phyloP scores from a whole-genome alignment of 1,140 invertebrate species.

The Drosophila kepulauana region DNA sequence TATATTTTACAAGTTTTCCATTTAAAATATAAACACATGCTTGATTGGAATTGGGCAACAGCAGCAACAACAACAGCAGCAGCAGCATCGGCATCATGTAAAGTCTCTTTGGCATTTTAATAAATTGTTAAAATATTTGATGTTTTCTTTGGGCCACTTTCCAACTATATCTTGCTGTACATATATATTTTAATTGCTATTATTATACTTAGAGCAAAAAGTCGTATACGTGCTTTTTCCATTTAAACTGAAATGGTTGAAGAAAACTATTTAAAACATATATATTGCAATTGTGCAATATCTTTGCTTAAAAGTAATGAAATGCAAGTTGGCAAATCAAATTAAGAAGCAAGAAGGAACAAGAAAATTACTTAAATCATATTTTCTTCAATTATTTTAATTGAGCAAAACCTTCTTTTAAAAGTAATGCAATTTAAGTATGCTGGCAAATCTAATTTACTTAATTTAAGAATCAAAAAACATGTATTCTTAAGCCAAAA shows the following conservation, averaged over 20 bases:
- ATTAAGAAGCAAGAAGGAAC: too few species aligned
- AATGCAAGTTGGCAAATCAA: background rate
- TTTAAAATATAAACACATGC: constrained; percentile 81
- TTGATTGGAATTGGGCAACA: constrained; percentile 68
- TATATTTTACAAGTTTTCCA: constrained; percentile 73
- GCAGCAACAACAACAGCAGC: constrained; percentile 25
- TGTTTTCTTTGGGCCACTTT: constrained; percentile 37
- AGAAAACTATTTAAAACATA: background rate
- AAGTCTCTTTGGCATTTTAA: constrained; percentile 39
- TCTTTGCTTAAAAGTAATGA: background rate
- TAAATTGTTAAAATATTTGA: constrained; percentile 40
- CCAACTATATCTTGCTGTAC: background rate
- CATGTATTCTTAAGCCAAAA: constrained; percentile 6
- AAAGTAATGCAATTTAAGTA: too few species aligned
- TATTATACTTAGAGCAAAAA: constrained; percentile 52
- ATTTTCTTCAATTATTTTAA: too few species aligned
- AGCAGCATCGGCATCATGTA: constrained; percentile 14
- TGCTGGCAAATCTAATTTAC: too few species aligned
- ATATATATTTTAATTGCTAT: constrained; percentile 71
- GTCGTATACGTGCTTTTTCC: background rate
- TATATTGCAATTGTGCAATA: background rate
- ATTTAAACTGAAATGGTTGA: background rate
- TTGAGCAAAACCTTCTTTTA: too few species aligned
- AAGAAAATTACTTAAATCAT: too few species aligned
- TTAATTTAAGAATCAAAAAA: too few species aligned